Evolutionary conservation across 2,113 vertebrate species (phyloP).

Genomic region (Coptodon bakossiorum): DNA sequence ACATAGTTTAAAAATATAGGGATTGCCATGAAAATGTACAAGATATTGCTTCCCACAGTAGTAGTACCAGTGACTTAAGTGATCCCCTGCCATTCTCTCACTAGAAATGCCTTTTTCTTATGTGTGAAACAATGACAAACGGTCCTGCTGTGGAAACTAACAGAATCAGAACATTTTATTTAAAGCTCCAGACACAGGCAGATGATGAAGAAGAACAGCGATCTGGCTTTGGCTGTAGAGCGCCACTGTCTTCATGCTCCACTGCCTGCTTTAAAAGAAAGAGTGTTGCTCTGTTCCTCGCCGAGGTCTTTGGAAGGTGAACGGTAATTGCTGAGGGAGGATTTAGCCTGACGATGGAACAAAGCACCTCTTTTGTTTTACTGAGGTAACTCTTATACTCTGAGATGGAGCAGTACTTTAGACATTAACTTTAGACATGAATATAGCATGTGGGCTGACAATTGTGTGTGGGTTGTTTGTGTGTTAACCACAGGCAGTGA

Average conservation of each 20-base stretch:
- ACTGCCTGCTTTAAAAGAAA: slow-evolving; percentile 52
- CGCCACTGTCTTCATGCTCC: slow-evolving; percentile 56
- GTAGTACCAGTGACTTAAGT: not conserved
- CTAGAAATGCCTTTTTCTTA: not conserved
- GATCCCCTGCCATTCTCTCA: not conserved
- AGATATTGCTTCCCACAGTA: not conserved
- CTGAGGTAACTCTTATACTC: slow-evolving; percentile 34
- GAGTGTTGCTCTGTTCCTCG: slow-evolving; percentile 50
- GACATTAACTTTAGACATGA: slow-evolving; percentile 20
- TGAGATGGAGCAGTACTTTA: slow-evolving; percentile 8
- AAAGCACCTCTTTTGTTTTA: slow-evolving; percentile 64
- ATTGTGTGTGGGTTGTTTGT: slow-evolving; percentile 2
- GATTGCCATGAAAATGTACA: not conserved
- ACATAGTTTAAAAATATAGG: not conserved
- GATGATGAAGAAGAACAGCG: slow-evolving; percentile 1
- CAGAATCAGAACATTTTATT: not conserved
- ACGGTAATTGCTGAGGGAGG: slow-evolving; percentile 66
- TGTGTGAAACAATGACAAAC: not conserved
- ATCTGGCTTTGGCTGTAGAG: slow-evolving; percentile 5
- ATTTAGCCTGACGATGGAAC: slow-evolving; percentile 57
- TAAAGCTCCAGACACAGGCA: not conserved
- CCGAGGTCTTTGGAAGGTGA: slow-evolving; percentile 68
- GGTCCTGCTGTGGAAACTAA: not conserved
- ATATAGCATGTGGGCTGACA: not conserved
- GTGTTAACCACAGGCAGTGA: slow-evolving; percentile 2